These are phyloP conservation scores for Ariolimax columbianus DNA, from an alignment of 2,888 invertebrate species.

Conservation along the genomic window DNA sequence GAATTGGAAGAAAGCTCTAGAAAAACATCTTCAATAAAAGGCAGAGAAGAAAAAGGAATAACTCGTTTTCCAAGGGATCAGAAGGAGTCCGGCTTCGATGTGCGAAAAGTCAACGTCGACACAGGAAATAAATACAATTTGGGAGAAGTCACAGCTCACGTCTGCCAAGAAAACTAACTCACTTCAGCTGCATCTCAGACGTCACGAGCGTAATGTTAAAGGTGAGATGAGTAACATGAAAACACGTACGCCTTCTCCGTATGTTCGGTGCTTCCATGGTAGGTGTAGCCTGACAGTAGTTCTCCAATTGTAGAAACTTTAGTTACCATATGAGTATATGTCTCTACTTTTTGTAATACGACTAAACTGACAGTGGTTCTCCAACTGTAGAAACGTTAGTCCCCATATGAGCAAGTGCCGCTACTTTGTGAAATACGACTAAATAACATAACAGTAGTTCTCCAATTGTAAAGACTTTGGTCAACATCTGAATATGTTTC, in stretches of 20 bases:
- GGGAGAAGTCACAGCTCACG: background rate
- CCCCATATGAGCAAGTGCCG: no score
- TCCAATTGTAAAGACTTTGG: no score
- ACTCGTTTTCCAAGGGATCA: no score
- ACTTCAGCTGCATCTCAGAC: background rate
- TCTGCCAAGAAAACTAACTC: constrained; percentile 3
- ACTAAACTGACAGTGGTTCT: no score
- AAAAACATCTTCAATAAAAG: no score
- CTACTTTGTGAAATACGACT: no score
- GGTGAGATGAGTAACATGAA: background rate
- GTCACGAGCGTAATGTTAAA: background rate
- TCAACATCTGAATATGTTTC: no score
- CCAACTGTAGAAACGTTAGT: no score
- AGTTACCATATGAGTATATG: background rate
- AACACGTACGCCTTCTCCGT: background rate
- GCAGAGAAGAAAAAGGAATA: no score
- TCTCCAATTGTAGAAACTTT: background rate
- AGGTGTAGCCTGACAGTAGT: background rate
- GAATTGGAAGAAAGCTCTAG: no score
- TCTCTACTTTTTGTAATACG: background rate
- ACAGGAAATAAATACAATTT: constrained; percentile 2
- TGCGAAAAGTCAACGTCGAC: background rate
- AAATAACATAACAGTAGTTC: no score
- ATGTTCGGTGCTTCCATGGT: background rate
- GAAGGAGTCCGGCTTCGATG: background rate